Base-by-base conservation (phyloP, 2,113 vertebrate genomes). In the Cynoglossus semilaevis region DNA sequence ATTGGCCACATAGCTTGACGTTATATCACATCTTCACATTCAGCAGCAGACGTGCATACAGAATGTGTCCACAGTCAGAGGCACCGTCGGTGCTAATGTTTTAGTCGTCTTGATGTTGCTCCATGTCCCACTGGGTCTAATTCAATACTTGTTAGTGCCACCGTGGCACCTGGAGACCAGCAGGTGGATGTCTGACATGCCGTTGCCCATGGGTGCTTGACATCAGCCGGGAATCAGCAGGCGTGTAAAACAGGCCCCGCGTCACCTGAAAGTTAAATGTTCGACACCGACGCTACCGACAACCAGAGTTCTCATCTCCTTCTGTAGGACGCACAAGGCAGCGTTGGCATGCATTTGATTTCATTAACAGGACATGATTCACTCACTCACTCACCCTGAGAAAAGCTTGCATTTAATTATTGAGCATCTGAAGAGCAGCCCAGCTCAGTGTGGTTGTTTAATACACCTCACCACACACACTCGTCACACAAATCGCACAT, bases 201-300 rank as follows among this genome's bases (percentile, higher is more conserved):
- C 85, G 81, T 90, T 84, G 90, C 91, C 88, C 74, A 85, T 91
- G 89, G 91, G 86, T 79, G 80, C 74, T 69, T 78, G 58, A 75
- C 86, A 62, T 80, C 74, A 80, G 82, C 51, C 70, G 43, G 64
- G 77, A 79, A 77, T 80, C 58, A 58, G 71, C 66, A 62, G 71
- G 34, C 49, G 51, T 83, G 82, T 86, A 71, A 74, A 85, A 84
- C 87, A 80, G 77, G 72, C 22, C 85, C 80, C 82, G 69, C 52
- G 57, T 76, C 42, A 62, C 55, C 84, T 92, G 74, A 92, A 91
- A 91, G 72, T 91, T 91, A 91, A 92, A 92, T 92, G 90, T 22
- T 6, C 5, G 45, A 88, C 84, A 88, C 66, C 66, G 56, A 74
- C 76, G 59, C 70, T 48, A 55, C 50, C 3, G 42, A 16, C 53